Evolutionary conservation across 2,113 vertebrate species (phyloP).

Genomic region (Brachyistius frenatus): DNA sequence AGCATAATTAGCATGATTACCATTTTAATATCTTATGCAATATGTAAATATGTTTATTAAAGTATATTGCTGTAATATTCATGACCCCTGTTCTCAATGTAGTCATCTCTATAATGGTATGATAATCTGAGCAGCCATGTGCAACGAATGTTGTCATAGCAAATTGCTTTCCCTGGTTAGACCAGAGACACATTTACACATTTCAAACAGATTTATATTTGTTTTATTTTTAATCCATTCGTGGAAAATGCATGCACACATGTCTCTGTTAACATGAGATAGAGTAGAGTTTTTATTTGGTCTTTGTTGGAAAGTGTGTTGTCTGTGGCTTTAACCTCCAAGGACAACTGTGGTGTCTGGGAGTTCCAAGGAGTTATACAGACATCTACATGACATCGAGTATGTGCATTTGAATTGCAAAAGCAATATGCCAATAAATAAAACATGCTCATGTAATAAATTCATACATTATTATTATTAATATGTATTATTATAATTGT

Average conservation of each 20-base stretch:
- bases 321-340: constrained; percentile 1
- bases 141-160: constrained; percentile 47
- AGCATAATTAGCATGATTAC: constrained; percentile 32
- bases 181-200: constrained; percentile 45
- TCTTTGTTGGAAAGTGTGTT: constrained; percentile 8
- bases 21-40: constrained; percentile 47
- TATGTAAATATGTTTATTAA: constrained; percentile 41
- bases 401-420: constrained; percentile 43
- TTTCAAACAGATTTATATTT: constrained; percentile 46
- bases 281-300: background rate
- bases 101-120: constrained; percentile 29
- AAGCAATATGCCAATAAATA: constrained; percentile 24
- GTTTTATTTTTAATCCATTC: constrained; percentile 35
- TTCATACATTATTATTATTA: constrained; percentile 13
- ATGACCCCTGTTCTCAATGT: constrained; percentile 23
- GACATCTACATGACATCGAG: constrained; percentile 6
- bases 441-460: constrained; percentile 41
- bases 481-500: background rate
- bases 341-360: background rate
- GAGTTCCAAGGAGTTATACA: constrained; percentile 15
- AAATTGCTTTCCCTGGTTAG: constrained; percentile 48
- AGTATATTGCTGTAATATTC: constrained; percentile 37
- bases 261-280: background rate
- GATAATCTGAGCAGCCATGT: constrained; percentile 57
- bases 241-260: constrained; percentile 2